Evolutionary conservation across 2,888 invertebrate species (phyloP).

Genomic region (Proisotoma minuta): DNA sequence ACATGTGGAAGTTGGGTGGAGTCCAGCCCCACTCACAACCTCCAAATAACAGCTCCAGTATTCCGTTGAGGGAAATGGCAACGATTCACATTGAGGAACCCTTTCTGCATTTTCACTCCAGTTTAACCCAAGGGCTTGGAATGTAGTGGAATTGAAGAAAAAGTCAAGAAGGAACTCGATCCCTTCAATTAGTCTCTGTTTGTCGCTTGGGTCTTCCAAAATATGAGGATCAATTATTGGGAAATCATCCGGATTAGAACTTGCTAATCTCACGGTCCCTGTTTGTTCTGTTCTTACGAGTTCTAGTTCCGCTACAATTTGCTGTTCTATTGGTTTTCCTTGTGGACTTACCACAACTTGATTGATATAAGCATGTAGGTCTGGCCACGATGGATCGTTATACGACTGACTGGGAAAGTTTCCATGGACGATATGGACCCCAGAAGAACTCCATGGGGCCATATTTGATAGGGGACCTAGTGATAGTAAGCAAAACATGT

Average conservation of each 20-base stretch:
- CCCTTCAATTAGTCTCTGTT: conserved; percentile 27
- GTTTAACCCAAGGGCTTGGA: conserved; percentile 14
- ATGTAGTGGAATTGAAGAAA: conserved; percentile 19
- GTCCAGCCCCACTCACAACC: background rate
- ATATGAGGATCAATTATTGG: conserved; percentile 30
- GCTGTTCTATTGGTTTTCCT: conserved; percentile 8
- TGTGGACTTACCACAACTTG: background rate
- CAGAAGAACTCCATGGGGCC: background rate
- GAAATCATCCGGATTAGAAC: conserved; percentile 16
- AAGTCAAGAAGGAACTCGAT: conserved; percentile 21
- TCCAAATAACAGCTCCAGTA: conserved; percentile 26
- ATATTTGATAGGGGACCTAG: background rate
- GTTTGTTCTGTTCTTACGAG: conserved; percentile 5
- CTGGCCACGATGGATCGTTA: conserved; percentile 22
- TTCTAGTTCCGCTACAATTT: conserved; percentile 13
- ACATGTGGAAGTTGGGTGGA: conserved; percentile 31
- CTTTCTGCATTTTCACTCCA: background rate
- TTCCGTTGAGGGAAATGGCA: conserved; percentile 17
- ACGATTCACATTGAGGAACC: background rate
- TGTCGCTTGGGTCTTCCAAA: conserved; percentile 21
- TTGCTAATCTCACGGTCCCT: conserved; percentile 23
- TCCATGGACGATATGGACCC: conserved; percentile 14
- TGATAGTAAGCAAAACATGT: no score
- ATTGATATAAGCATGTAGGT: conserved; percentile 22
- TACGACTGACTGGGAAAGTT: conserved; percentile 17